Evolutionary conservation across 2,888 invertebrate species (phyloP), one percentile per base, ranked within the genome.

Genomic region (Eustalomyia histrio): DNA sequence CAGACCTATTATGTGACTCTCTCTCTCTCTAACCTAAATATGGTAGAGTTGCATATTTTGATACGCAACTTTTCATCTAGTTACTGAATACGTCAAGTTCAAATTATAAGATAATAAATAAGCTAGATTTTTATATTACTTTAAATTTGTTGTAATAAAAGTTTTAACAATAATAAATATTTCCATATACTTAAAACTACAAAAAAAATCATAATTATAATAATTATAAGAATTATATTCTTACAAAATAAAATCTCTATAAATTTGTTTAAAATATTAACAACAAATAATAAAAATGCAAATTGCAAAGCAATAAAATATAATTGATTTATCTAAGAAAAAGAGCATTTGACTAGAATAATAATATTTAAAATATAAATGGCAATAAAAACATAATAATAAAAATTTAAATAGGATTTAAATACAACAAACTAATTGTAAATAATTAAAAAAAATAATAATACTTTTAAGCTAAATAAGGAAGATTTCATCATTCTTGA

Each of bases 391-490:
- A 53, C 47, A 68, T 75, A 33, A 74, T 64, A 35, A 68, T 65
- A 53, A 60, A 69, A 16, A 64, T 75, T 47, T 76, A 69, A 68
- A 65, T 76, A 76, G 68, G 64, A 79, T 82, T 65, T 53, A 64
- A 72, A 18, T 75, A 76, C 43, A 82, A 82, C 75, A 68, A 61
- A 69, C 35, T 74, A 80, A 68, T 80, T 73, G 57, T 63, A 67
- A 73, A 39, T 65, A 79, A 68, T 71, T 78, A 80, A 65, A 47
- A 75, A 73, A 83, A n/a, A n/a, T n/a, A 83, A 78, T 78, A 80
- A 78, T 80, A 80, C 80, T 78, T 76, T 80, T 79, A 72, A 83
- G 74, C 76, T 74, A 83, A 80, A 83, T 50, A 83, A 69, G 74
- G 68, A 80, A 71, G 65, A 65, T 24, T 65, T 63, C 57, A n/a